Base-by-base conservation (phyloP, 2,797 vertebrate species). In the Sylvia borin region DNA sequence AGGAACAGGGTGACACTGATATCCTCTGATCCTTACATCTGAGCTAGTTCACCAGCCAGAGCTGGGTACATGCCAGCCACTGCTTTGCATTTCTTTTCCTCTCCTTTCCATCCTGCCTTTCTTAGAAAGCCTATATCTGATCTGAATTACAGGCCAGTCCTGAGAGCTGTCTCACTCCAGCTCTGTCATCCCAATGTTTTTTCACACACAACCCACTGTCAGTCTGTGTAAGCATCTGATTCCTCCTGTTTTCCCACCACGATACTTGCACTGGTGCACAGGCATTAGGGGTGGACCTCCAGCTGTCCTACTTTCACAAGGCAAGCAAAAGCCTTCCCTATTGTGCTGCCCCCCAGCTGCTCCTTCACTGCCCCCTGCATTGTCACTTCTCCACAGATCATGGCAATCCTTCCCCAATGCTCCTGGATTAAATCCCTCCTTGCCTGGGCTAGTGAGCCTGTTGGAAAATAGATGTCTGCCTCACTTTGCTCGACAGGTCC, bases 321-420 rank as follows among this genome's bases (percentile, higher is more conserved):
- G 32, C 8, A 0, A 34, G 53, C 64, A 58, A 42, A 81, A 82
- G 8, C 32, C 9, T 81, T 88, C 18, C 34, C 11, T 54, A 1
- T 29, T 76, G 11, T 50, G 26, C 14, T 58, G 16, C 4, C 6
- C 12, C 36, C 10, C 8, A 43, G 22, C 34, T 54, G 25, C 31
- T 76, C 71, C 51, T n/a, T 88, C 48, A 24, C 29, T 85, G 57
- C 27, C 24, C 9, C 48, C 40, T 5, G 2, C 58, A 32, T 45
- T 50, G 10, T 48, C 43, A 47, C 40, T 88, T 76, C 54, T 61
- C 15, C 45, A 17, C 15, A 67, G 5, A 26, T 77, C 26, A 50
- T 1, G 1, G 34, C 24, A 67, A 12, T 74, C 50, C 57, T 74
- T 86, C 25, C 40, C 9, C 42, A 34, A 0, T 1, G 10, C 3